phyloP scores from a whole-genome alignment of 2,797 vertebrate genomes.

The Otolemur crassicaudatus region DNA sequence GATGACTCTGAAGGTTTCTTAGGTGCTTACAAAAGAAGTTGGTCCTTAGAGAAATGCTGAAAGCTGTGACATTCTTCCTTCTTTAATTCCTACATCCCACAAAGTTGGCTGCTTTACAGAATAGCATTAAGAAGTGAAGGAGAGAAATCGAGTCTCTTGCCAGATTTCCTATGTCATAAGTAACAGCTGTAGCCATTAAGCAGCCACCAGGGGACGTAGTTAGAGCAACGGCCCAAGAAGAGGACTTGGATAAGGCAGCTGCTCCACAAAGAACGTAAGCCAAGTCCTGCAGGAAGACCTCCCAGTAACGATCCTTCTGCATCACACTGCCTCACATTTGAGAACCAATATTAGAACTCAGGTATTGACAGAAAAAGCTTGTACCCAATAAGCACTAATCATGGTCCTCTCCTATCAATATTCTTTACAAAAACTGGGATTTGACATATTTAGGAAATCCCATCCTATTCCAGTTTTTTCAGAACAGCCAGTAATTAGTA shows the following conservation, averaged over 20 bases:
- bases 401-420: background rate
- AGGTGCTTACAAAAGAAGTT: constrained; percentile 47
- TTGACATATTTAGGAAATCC: background rate
- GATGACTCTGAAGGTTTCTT: constrained; percentile 56
- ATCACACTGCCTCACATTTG: background rate
- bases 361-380: background rate
- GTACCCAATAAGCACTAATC: background rate
- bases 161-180: constrained; percentile 64
- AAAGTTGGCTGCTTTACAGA: constrained; percentile 59
- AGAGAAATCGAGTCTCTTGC: constrained; percentile 47
- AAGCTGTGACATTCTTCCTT: constrained; percentile 31
- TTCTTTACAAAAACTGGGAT: constrained; percentile 4
- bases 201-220: constrained; percentile 48
- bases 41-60: constrained; percentile 19
- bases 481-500: background rate
- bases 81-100: constrained; percentile 21
- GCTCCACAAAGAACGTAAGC: constrained; percentile 50
- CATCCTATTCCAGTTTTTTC: background rate
- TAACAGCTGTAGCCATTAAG: constrained; percentile 58
- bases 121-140: constrained; percentile 22
- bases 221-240: background rate
- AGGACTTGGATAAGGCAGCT: constrained; percentile 54
- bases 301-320: constrained; percentile 47
- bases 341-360: background rate
- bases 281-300: constrained; percentile 41